A percentile compares a stretch with the other conserved stretches of the same genome.
Conservation (phyloP, 37 sponge, comb jelly and placozoan genomes). For the Crambe crambe region DNA sequence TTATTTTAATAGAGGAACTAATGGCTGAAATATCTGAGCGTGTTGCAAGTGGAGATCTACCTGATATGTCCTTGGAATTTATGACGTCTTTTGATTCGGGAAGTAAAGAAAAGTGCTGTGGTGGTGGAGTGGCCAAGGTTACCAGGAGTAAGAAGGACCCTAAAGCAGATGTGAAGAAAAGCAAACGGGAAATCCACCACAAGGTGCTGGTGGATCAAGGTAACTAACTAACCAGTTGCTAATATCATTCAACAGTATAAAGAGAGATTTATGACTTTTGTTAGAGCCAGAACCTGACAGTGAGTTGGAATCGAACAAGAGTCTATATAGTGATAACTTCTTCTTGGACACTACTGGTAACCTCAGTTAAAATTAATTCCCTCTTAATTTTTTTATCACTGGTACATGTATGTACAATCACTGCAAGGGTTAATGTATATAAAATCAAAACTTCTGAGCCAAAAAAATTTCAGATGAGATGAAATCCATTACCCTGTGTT, state of each 20-base stretch:
- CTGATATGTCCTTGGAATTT: conserved; percentile 17
- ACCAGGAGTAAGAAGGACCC: not conserved
- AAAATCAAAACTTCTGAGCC: no score
- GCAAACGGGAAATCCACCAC: not conserved
- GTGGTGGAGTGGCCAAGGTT: not conserved
- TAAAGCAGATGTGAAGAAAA: not conserved
- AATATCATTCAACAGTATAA: no score
- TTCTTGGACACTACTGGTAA: not conserved
- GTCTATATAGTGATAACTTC: not conserved
- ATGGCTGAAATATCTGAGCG: conserved; percentile 16
- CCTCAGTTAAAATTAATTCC: not conserved
- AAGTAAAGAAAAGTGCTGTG: no score
- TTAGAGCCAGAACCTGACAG: not conserved
- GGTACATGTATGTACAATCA: no score
- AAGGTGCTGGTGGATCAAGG: conserved; percentile 15
- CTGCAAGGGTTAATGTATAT: no score
- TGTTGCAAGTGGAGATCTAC: conserved; percentile 40
- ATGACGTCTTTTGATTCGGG: not conserved
- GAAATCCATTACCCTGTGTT: no score
- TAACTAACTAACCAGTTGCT: no score
- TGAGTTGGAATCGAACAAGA: not conserved
- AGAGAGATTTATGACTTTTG: no score
- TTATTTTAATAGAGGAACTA: conserved; percentile 14
- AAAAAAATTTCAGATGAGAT: no score
- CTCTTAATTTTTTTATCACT: no score